Conservation (phyloP, 2,888 invertebrate genomes). For the Cataglyphis cursor region DNA sequence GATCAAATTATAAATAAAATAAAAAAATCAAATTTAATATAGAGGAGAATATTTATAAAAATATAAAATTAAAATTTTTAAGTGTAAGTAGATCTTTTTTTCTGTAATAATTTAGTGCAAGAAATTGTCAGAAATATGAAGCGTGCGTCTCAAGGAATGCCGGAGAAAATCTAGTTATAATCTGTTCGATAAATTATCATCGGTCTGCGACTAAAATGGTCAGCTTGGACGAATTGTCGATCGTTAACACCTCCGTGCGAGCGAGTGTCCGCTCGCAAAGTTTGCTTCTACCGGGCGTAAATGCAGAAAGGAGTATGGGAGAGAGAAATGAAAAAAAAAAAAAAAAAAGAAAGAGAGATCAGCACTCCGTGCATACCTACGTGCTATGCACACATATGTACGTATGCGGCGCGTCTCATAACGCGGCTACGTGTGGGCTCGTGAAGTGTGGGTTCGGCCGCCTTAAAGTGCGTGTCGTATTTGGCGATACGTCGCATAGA, state of each 20-base stretch:
- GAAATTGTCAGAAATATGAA: not conserved
- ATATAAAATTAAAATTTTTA: not conserved
- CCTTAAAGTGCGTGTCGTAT: conserved; percentile 79
- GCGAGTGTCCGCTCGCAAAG: conserved; percentile 80
- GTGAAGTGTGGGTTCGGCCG: conserved; percentile 81
- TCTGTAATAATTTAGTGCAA: not conserved
- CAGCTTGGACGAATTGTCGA: conserved; percentile 82
- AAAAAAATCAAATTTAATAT: not conserved
- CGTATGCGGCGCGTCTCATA: conserved; percentile 65
- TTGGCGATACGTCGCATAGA: conserved; percentile 80
- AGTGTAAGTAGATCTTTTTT: not conserved
- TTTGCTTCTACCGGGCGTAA: conserved; percentile 73
- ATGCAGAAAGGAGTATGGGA: conserved; percentile 45
- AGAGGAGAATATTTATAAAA: not conserved
- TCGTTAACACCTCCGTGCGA: conserved; percentile 84
- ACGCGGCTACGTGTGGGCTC: conserved; percentile 80
- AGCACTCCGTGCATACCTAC: conserved; percentile 63
- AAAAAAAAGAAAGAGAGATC: conserved; percentile 37
- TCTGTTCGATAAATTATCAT: conserved; percentile 70
- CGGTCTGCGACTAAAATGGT: conserved; percentile 81
- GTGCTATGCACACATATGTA: conserved; percentile 60
- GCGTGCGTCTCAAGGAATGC: conserved; percentile 7
- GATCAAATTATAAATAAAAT: not conserved
- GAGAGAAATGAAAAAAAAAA: conserved; percentile 33
- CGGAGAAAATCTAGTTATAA: conserved; percentile 65